phyloP scores from a whole-genome alignment of 2,113 vertebrate species.

The Podilymbus podiceps region DNA sequence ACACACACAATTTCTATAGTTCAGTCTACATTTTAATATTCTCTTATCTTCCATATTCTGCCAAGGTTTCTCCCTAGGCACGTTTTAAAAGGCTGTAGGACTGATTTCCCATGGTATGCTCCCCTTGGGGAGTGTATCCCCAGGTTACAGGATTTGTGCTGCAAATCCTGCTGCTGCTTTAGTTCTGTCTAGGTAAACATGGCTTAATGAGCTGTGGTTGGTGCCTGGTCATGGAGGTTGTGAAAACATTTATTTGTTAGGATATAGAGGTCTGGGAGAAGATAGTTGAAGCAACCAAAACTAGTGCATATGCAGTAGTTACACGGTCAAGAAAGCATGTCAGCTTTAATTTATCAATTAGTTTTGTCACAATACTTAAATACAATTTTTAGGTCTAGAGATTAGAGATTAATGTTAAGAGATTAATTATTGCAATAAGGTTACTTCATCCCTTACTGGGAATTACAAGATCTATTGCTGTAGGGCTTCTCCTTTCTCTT shows the following conservation, averaged over 20 bases:
- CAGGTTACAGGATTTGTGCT: not conserved
- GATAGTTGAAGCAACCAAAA: not conserved
- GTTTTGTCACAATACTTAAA: not conserved
- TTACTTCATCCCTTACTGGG: not conserved
- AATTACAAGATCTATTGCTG: not conserved
- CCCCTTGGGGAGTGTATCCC: not conserved
- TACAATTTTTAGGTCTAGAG: not conserved
- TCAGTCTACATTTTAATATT: not conserved
- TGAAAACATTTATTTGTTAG: not conserved
- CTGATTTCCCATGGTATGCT: not conserved
- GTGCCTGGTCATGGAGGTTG: not conserved
- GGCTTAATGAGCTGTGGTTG: not conserved
- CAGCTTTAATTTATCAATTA: not conserved
- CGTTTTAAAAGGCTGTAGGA: not conserved
- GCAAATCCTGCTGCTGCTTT: not conserved
- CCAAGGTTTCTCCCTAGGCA: not conserved
- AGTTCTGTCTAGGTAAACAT: not conserved
- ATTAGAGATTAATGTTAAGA: not conserved
- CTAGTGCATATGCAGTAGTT: not conserved
- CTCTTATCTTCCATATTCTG: not conserved
- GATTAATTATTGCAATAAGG: not conserved
- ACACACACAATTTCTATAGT: rapidly evolving
- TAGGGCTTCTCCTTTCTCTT: not conserved
- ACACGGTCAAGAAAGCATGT: not conserved
- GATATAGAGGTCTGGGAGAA: not conserved